A percentile compares a stretch with the other conserved stretches of the same genome.
These are phyloP conservation scores for Rousettus leschenaultii DNA, from an alignment of 2,113 vertebrate species.

Conservation along the genomic window DNA sequence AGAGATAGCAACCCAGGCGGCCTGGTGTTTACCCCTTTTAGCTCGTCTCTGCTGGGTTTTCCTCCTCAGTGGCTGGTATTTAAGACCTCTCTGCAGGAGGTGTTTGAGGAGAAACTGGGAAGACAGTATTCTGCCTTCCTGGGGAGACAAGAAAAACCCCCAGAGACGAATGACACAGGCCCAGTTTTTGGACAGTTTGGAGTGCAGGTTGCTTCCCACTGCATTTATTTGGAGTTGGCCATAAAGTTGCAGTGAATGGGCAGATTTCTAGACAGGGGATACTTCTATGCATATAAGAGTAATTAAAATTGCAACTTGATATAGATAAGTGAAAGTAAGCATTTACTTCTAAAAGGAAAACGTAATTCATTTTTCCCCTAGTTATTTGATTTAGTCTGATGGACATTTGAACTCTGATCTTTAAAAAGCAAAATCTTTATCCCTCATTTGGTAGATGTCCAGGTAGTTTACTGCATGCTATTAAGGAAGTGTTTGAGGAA, in stretches of 20 bases:
- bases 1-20: background rate
- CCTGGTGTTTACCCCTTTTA: background rate
- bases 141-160: background rate
- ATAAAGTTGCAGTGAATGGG: background rate
- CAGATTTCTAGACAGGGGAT: background rate
- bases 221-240: background rate
- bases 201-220: background rate
- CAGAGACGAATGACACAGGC: background rate
- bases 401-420: background rate
- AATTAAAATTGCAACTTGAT: background rate
- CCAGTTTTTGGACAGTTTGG: background rate
- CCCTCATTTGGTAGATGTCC: background rate
- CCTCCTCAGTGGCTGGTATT: background rate
- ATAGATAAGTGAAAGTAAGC: background rate
- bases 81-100: background rate
- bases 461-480: background rate
- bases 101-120: background rate
- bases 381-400: background rate
- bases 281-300: background rate
- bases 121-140: background rate
- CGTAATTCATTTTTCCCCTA: background rate
- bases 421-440: constrained; percentile 9
- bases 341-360: constrained; percentile 30
- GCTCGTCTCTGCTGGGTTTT: background rate
- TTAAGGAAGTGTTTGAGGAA: background rate